Evolutionary conservation across 2,113 vertebrate species (phyloP), one percentile per base, ranked within the genome.

Genomic region (Emberiza fucata): DNA sequence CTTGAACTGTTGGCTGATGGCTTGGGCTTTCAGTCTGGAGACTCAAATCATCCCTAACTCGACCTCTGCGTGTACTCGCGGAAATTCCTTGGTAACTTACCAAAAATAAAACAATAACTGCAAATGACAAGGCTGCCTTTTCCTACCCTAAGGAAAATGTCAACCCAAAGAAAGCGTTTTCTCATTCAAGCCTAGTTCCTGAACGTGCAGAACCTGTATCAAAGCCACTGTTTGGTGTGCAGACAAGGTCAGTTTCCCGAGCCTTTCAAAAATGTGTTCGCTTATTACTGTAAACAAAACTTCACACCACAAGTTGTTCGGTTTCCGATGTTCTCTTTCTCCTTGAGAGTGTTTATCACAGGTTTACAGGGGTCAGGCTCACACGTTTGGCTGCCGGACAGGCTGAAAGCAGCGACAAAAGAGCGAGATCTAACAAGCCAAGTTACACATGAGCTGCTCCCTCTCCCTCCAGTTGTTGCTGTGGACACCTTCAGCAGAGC

Each of bases 21-120:
- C 50, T 88, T 20, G 2, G 25, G 20, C 45, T 91, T 81, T 5
- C 39, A 75, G 39, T 57, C 44, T 71, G 24, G 17, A 81, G 63
- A 60, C 12, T 57, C 29, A 63, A 8, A 37, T 37, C 37, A 70
- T n/a, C 3, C 0, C 50, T 39, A 68, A 29, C 39, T 31, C 18
- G 40, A 81, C 44, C 60, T 88, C 85, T 57, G 11, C 8, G 2
- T 42, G 44, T 14, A 90, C 35, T 68, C 24, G 0, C 12, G 5
- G 72, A 83, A 80, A 83, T 54, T 68, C 79, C 68, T 88, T 83
- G 42, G 76, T 88, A 90, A 39, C 47, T 81, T 56, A 77, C 85
- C 57, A 90, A 82, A 96, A 88, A 80, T 35, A 50, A 92, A 95
- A 73, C 84, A 94, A 25, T 40, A 92, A 90, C 40, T 47, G 31